phyloP scores from a whole-genome alignment of 2,888 invertebrate species.

The Acleris cristana region DNA sequence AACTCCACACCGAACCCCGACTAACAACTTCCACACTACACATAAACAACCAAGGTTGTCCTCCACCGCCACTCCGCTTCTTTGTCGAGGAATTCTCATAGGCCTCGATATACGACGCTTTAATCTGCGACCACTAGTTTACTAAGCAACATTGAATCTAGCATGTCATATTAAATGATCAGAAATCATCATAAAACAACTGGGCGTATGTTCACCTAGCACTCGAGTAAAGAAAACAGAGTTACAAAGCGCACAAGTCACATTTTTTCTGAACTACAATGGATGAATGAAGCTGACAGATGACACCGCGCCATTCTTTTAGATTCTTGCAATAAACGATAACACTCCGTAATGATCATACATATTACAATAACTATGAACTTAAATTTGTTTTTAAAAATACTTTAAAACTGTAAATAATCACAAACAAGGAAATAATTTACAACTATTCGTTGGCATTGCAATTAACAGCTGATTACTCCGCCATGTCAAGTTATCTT shows the following conservation, averaged over 20 bases:
- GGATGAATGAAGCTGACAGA: constrained; percentile 80
- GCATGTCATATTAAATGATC: constrained; percentile 52
- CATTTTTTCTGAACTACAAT: constrained; percentile 80
- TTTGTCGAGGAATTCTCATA: constrained; percentile 71
- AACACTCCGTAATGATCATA: constrained; percentile 43
- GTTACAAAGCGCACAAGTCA: constrained; percentile 76
- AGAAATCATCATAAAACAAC: constrained; percentile 57
- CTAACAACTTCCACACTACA: constrained; percentile 56
- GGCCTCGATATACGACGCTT: constrained; percentile 55
- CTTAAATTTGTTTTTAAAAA: constrained; percentile 45
- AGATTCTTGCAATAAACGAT: constrained; percentile 46
- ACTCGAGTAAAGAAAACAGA: constrained; percentile 71
- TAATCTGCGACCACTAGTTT: constrained; percentile 46
- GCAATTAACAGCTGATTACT: constrained; percentile 82
- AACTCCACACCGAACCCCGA: constrained; percentile 49
- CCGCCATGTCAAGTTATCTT: constrained; percentile 71
- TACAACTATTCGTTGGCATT: constrained; percentile 67
- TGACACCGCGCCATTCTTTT: constrained; percentile 81
- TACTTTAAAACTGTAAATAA: constrained; percentile 46
- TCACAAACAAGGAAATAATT: constrained; percentile 52
- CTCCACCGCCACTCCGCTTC: constrained; percentile 74
- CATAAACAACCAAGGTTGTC: constrained; percentile 62
- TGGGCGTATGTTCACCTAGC: constrained; percentile 62
- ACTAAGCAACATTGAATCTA: constrained; percentile 50
- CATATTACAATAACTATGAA: constrained; percentile 41